Base-by-base conservation (phyloP, 2,113 vertebrate genomes). In the human (Homo sapiens) region DNA sequence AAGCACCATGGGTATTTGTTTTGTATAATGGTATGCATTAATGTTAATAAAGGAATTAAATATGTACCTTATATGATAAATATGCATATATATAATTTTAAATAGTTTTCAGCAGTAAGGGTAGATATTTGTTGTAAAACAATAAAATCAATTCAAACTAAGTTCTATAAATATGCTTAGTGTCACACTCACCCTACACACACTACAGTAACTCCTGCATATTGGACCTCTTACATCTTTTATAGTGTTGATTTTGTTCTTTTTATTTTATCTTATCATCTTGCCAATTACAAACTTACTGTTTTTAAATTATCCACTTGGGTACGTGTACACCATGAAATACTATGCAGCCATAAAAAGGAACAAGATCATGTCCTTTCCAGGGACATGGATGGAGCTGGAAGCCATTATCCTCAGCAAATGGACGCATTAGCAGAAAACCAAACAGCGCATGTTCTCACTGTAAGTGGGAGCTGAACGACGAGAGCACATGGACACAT, bases 281-380 rank as follows among this genome's bases (percentile, higher is more conserved):
- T 95, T 86, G 25, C 27, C 48, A 55, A 30, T 94, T 57, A 93
- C 4, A 61, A 89, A 57, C 18, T 78, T 91, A 18, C 22, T 83
- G 8, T 17, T 92, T 95, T 91, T 95, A 72, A 97, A 76, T 94
- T 86, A 88, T 76, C 5, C 22, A 35, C 38, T 97, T 93, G 23
- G 61, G 27, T 64, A 32, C 5, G 0, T 64, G 30, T 64, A 64
- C 27, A 64, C 61, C 57, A 64, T 64, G 61, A 27, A 64, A 64
- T 64, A 30, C 61, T 14, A 64, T 64, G 2, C 61, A 64, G 61
- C 12, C 61, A 64, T 64, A 64, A 64, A 32, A 64, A 14, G 27
- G 61, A 64, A 64, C 5, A 2, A 30, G 27, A 64, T 64, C 27
- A 30, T 64, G 27, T 32, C 12, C 61, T 64, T 64, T 32, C 27